A percentile compares a stretch with the other conserved stretches of the same genome.
phyloP scores from a whole-genome alignment of 2,888 invertebrate genomes.

The Mycalesis mineus region DNA sequence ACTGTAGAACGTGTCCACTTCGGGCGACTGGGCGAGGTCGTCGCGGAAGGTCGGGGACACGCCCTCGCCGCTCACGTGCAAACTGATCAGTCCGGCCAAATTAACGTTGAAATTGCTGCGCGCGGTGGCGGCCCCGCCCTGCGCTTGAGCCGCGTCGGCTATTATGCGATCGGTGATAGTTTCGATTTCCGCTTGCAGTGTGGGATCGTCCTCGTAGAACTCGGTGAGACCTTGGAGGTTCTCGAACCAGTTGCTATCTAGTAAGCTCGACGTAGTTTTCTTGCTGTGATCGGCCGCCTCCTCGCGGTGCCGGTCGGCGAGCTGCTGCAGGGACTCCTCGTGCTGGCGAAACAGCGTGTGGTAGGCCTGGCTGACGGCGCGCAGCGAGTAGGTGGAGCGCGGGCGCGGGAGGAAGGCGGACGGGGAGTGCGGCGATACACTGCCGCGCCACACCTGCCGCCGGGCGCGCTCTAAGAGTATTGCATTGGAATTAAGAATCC shows the following conservation, averaged over 20 bases:
- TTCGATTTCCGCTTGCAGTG: conserved; percentile 56
- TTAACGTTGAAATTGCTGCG: conserved; percentile 65
- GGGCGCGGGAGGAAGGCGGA: conserved; percentile 55
- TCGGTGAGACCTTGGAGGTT: conserved; percentile 67
- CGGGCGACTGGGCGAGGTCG: conserved; percentile 50
- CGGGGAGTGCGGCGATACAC: conserved; percentile 45
- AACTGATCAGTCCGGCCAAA: conserved; percentile 60
- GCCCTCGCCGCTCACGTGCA: conserved; percentile 60
- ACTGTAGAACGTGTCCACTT: conserved; percentile 49
- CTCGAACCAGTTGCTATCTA: conserved; percentile 58
- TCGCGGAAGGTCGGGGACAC: conserved; percentile 51
- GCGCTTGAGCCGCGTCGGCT: conserved; percentile 46
- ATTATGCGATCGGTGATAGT: conserved; percentile 58
- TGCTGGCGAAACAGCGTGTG: conserved; percentile 67
- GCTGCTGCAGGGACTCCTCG: conserved; percentile 67
- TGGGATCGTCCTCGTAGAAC: conserved; percentile 72
- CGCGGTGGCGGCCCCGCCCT: conserved; percentile 36
- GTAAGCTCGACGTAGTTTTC: conserved; percentile 45
- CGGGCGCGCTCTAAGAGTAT: conserved; percentile 67
- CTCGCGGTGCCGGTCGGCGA: conserved; percentile 60
- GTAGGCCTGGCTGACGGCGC: conserved; percentile 65
- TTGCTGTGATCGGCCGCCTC: conserved; percentile 41
- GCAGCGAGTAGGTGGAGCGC: conserved; percentile 65
- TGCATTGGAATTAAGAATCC: conserved; percentile 80
- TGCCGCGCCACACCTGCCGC: conserved; percentile 65